These are phyloP conservation scores for Vipera ursinii DNA, from an alignment of 2,797 vertebrate species.

Conservation along the genomic window DNA sequence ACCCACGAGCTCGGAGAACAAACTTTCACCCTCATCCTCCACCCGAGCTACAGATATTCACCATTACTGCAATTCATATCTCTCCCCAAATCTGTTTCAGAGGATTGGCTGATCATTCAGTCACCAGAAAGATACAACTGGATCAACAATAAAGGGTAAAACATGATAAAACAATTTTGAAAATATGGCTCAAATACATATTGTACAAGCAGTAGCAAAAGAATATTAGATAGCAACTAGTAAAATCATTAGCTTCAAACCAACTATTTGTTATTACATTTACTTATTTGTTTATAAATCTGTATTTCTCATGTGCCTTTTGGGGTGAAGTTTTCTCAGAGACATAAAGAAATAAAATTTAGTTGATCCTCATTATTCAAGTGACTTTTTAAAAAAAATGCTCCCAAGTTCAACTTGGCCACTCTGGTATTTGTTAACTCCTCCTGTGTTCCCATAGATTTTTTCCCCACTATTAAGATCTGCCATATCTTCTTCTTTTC, in stretches of 20 bases:
- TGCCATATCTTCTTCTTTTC: too few species aligned
- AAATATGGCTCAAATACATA: not conserved
- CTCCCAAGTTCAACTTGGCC: not conserved
- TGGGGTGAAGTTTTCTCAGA: too few species aligned
- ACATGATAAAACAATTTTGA: not conserved
- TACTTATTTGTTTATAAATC: too few species aligned
- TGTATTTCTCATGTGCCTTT: too few species aligned
- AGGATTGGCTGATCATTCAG: not conserved
- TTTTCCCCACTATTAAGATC: not conserved
- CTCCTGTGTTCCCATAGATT: not conserved
- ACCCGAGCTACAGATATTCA: too few species aligned
- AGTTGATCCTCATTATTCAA: too few species aligned
- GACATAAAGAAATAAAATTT: too few species aligned
- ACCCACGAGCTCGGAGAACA: too few species aligned
- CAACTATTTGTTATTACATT: too few species aligned
- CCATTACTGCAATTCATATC: not conserved
- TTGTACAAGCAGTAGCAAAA: not conserved
- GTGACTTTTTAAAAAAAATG: not conserved
- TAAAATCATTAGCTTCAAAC: not conserved
- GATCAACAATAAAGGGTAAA: not conserved
- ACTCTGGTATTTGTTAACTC: not conserved
- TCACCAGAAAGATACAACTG: not conserved
- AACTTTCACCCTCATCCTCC: too few species aligned
- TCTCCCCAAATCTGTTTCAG: not conserved
- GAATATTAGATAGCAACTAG: not conserved